Evolutionary conservation across 1,140 invertebrate genomes (phyloP).

Genomic region (Diprion similis): DNA sequence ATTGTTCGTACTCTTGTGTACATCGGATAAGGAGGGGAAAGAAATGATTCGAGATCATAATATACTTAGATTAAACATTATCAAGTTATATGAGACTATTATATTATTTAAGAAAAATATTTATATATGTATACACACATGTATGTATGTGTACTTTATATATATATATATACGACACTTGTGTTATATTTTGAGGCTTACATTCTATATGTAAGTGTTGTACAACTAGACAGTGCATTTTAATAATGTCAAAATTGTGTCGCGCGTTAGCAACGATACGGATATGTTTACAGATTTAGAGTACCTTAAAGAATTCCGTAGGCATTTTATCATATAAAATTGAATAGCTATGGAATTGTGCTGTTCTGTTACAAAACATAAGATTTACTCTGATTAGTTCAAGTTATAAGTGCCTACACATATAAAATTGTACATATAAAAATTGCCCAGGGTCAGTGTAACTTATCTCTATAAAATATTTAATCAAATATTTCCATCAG

Average conservation of each 20-base stretch:
- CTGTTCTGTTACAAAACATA: no score
- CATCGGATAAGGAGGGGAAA: background rate
- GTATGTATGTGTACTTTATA: conserved; percentile 13
- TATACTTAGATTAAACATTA: background rate
- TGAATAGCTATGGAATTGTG: no score
- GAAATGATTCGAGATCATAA: background rate
- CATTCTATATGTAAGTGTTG: conserved; percentile 7
- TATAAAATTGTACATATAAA: no score
- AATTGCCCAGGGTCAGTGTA: no score
- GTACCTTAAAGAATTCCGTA: conserved; percentile 22
- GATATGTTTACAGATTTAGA: conserved; percentile 19
- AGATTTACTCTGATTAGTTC: no score
- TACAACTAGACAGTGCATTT: conserved; percentile 19
- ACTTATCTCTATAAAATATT: no score
- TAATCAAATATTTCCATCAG: no score
- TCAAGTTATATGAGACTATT: background rate
- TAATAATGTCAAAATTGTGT: conserved; percentile 13
- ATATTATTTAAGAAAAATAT: conserved; percentile 10
- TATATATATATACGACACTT: conserved; percentile 15
- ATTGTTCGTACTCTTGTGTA: background rate
- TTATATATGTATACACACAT: conserved; percentile 28
- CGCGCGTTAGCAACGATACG: conserved; percentile 20
- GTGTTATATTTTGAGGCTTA: conserved; percentile 17
- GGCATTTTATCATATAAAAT: background rate
- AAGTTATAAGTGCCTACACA: no score